Conservation (phyloP, 30 jellyfish, hydroid and myxozoan species). For the Chironex yamaguchii region DNA sequence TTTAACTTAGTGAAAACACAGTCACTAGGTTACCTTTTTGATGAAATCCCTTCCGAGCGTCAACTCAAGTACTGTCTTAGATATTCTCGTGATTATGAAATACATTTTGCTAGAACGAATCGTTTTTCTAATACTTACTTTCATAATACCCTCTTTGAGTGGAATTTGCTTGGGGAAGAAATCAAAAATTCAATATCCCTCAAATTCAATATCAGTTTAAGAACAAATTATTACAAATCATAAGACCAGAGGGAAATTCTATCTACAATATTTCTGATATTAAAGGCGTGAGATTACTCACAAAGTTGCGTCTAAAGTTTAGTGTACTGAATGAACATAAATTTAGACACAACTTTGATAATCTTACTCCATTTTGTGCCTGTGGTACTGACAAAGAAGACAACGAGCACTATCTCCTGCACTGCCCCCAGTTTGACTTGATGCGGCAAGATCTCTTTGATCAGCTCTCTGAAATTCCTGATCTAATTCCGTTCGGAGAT, state of each 20-base stretch:
- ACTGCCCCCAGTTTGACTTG: too few species aligned
- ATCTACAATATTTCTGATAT: slow-evolving; percentile 4
- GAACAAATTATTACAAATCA: slow-evolving; percentile 19
- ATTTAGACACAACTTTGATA: slow-evolving; percentile 47
- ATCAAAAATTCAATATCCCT: slow-evolving; percentile 15
- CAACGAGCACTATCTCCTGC: too few species aligned
- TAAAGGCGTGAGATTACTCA: slow-evolving; percentile 3
- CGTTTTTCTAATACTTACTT: slow-evolving; percentile 36
- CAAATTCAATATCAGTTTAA: too few species aligned
- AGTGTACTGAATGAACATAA: slow-evolving; percentile 41
- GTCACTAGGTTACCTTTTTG: slow-evolving; percentile 28
- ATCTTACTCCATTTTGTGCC: too few species aligned
- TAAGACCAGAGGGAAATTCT: slow-evolving; percentile 49
- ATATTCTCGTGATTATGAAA: slow-evolving; percentile 29
- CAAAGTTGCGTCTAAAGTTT: slow-evolving; percentile 9
- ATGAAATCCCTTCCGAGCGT: slow-evolving; percentile 43
- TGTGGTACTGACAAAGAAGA: too few species aligned
- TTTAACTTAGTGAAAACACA: background rate
- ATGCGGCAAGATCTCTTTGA: slow-evolving; percentile 42
- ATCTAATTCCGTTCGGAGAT: slow-evolving; percentile 26
- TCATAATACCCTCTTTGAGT: slow-evolving; percentile 34
- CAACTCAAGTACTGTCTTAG: slow-evolving; percentile 8
- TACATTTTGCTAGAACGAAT: slow-evolving; percentile 21
- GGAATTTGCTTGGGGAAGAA: slow-evolving; percentile 53
- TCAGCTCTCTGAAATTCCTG: slow-evolving; percentile 55